Base-by-base conservation (phyloP, 2,888 invertebrate species). In the Polydrusus pterygomalis region DNA sequence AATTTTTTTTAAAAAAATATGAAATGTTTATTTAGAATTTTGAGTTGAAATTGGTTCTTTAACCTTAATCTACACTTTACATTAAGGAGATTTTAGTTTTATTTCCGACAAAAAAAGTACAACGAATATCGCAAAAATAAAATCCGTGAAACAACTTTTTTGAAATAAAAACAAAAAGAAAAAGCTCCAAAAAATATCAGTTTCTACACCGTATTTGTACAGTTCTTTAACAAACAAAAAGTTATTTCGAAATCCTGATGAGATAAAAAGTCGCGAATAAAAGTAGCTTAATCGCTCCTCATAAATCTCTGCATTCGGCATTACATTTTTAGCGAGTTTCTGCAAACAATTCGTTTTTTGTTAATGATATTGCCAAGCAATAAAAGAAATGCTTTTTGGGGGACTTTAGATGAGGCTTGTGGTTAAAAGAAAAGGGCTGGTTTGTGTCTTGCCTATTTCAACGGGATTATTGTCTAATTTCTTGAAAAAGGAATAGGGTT, bases 361-460 rank as follows among this genome's bases (percentile, higher is more conserved):
- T 58, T 60, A 60, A 60, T 38, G 38, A 60, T 60, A 60, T 38
- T 60, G 58, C 58, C 58, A 38, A 38, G 58, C 58, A 60, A 60
- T 60, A 60, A 60, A 60, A 60, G 58, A 60, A 60, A 60, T 60
- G 58, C 38, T 60, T 60, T 60, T n/a, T 18, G 38, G 38, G 58
- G 58, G 58, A 60, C 58, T 60, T 60, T 60, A 17, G 58, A 60
- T 60, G 58, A 38, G 38, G 58, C 34, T 40, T 60, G 10, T 60
- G 18, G 58, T 38, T 34, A 60, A 18, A 60, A 17, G 58, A 38
- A 60, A 60, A 38, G 15, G 38, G 38, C 30, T 60, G 38, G 38
- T 60, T 60, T 38, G 38, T 11, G 58, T 17, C 38, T 60, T 18
- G 38, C 38, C 38, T 60, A 60, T 38, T 60, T 18, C 38, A 38